Base-by-base conservation (phyloP, 1,140 invertebrate species). In the Diachasmimorpha longicaudata region DNA sequence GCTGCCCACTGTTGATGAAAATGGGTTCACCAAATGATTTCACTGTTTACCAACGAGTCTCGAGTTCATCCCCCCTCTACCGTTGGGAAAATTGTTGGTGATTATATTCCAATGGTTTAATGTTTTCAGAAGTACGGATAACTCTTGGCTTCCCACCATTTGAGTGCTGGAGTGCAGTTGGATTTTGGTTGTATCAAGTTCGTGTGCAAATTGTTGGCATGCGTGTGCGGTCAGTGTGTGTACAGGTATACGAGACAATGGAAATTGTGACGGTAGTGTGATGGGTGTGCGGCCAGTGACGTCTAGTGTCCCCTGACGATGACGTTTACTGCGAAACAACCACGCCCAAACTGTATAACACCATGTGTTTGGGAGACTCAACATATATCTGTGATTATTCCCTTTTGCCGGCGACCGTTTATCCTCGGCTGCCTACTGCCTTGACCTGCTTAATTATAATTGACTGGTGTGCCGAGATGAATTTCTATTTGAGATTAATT, bases 321-420 rank as follows among this genome's bases (percentile, higher is more conserved):
- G 79, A 80, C 79, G 58, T 80, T 80, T 80, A 80, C 79, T 77
- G 77, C 79, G 48, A 71, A 76, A 71, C 77, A 77, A 70, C 73
- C 76, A 75, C 78, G 76, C 75, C 78, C 75, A 74, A 72, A 73
- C 75, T 74, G 66, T 66, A 76, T 73, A 52, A 70, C 78, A 78
- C 52, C 74, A 72, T 72, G 36, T 68, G 71, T 42, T 13, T 19
- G 25, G 52, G 48, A 70, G 42, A 25, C 19, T 19, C 6, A 42
- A 63, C 55, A 58, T 48, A 48, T 72, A 48, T 23, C 70, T 58
- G 31, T 55, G 46, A 72, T 71, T 52, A 72, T 72, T 37, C 23
- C 36, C 52, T 73, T 55, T 48, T 6, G 36, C 69, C 67, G 16
- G 37, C 16, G 11, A 21, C 25, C 42, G 66, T 69, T 46, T 44